Conservation (phyloP, 2,797 vertebrate genomes). For the Lophius americanus region DNA sequence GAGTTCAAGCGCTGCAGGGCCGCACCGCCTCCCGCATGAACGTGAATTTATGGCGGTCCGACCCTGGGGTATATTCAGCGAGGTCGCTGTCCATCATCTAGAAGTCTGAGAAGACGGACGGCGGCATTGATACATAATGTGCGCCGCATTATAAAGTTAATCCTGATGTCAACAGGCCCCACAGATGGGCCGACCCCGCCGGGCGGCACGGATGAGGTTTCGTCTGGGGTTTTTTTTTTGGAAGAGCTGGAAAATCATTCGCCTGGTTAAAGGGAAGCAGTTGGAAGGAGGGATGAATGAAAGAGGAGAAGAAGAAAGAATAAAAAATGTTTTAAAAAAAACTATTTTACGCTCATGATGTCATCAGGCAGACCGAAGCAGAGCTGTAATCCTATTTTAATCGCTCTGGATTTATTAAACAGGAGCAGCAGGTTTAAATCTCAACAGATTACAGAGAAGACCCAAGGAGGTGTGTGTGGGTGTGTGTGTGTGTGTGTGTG, state of each 20-base stretch:
- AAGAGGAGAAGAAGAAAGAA: conserved; percentile 22
- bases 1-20: conserved; percentile 11
- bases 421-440: conserved; percentile 85
- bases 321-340: conserved; percentile 50
- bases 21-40: not conserved
- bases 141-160: conserved; percentile 66
- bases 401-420: conserved; percentile 82
- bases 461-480: conserved; percentile 66
- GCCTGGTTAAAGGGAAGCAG: conserved; percentile 17
- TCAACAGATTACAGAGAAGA: conserved; percentile 80
- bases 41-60: not conserved
- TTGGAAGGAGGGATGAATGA: conserved; percentile 5
- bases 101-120: conserved; percentile 28
- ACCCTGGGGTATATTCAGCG: conserved; percentile 16
- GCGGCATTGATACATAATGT: conserved; percentile 55
- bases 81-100: conserved; percentile 31
- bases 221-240: too few relatives aligned
- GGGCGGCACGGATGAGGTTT: conserved; percentile 30
- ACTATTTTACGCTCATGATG: conserved; percentile 62
- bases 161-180: conserved; percentile 56
- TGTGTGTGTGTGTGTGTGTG: not conserved
- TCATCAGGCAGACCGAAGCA: conserved; percentile 71
- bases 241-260: conserved; percentile 15
- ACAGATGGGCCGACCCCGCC: conserved; percentile 64
- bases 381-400: conserved; percentile 83